Percentiles rank a stretch among this genome's conserved stretches.
phyloP scores from a whole-genome alignment of 2,888 invertebrate species.

The Coelopa pilipes region DNA sequence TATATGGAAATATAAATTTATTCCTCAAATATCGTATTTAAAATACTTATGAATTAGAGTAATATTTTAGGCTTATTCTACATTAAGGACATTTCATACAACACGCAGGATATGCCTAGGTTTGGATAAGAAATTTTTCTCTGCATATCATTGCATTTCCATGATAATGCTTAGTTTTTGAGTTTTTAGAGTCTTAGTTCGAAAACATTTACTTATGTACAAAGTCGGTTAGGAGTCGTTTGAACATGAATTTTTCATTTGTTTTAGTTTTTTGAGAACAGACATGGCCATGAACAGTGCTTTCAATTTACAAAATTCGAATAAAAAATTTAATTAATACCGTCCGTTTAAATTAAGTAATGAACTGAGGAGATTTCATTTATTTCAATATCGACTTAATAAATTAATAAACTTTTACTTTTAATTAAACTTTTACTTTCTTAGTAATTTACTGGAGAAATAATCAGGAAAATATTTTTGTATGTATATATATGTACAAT shows the following conservation, averaged over 20 bases:
- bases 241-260: background rate
- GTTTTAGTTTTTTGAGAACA: background rate
- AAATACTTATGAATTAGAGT: no score
- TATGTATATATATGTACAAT: no score
- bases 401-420: no score
- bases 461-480: no score
- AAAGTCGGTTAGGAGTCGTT: constrained; percentile 6
- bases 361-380: no score
- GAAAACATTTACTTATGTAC: constrained; percentile 23
- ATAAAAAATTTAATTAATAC: background rate
- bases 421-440: no score
- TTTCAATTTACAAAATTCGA: background rate
- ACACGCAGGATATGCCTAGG: constrained; percentile 50
- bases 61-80: background rate
- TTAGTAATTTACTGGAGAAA: no score
- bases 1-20: no score
- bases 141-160: background rate
- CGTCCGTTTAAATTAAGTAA: no score
- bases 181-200: constrained; percentile 16
- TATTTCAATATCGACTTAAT: no score
- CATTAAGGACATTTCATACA: constrained; percentile 48
- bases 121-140: constrained; percentile 22
- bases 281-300: background rate
- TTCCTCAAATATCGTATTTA: no score
- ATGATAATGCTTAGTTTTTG: background rate